phyloP scores from a whole-genome alignment of 2,888 invertebrate species.

The Mesorhabditis spiculigera region DNA sequence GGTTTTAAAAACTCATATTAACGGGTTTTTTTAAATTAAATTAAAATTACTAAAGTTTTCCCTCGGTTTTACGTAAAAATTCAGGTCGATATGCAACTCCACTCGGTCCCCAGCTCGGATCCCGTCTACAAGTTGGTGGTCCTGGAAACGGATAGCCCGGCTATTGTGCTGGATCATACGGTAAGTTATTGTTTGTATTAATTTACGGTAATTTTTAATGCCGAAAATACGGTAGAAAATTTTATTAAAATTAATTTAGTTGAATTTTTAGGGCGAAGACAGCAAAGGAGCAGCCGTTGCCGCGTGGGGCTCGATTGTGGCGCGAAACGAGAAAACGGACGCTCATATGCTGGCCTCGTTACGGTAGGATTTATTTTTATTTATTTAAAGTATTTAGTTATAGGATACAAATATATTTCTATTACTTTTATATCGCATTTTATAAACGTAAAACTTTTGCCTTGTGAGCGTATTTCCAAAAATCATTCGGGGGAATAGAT shows the following conservation, averaged over 20 bases:
- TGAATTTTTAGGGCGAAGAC: slow-evolving; percentile 25
- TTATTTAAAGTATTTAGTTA: background rate
- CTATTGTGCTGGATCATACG: slow-evolving; percentile 29
- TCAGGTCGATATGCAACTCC: slow-evolving; percentile 27
- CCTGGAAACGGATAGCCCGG: slow-evolving; percentile 23
- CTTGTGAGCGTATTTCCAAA: background rate
- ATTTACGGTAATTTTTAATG: background rate
- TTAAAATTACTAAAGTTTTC: background rate
- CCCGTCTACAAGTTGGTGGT: slow-evolving; percentile 28
- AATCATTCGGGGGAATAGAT: background rate
- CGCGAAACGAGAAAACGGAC: slow-evolving; percentile 28
- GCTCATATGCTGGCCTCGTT: slow-evolving; percentile 24
- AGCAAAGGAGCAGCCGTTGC: slow-evolving; percentile 43
- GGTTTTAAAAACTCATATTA: background rate
- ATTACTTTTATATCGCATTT: background rate
- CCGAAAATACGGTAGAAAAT: background rate
- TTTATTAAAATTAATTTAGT: background rate
- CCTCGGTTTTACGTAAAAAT: background rate
- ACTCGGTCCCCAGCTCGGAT: slow-evolving; percentile 25
- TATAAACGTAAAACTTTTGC: background rate
- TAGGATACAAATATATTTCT: background rate
- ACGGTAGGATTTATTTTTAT: slow-evolving; percentile 14
- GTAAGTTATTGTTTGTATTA: slow-evolving; percentile 12
- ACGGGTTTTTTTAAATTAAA: background rate
- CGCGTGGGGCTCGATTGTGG: slow-evolving; percentile 50